Conservation (phyloP, 2,888 invertebrate species). For the Trissolcus brochymenae region DNA sequence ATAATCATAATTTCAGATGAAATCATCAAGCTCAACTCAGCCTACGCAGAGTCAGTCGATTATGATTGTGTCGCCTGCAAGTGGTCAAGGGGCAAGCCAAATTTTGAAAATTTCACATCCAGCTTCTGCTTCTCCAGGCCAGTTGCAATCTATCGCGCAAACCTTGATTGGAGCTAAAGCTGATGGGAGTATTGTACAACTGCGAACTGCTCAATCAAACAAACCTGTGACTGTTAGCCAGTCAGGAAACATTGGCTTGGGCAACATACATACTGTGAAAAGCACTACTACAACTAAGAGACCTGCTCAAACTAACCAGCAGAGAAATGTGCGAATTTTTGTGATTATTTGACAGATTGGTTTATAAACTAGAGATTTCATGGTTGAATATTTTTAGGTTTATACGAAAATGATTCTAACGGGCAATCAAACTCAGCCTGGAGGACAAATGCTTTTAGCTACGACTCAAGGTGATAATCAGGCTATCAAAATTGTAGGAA, state of each 20-base stretch:
- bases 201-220: conserved; percentile 68
- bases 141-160: conserved; percentile 73
- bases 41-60: conserved; percentile 73
- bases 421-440: conserved; percentile 71
- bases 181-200: conserved; percentile 74
- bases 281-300: conserved; percentile 69
- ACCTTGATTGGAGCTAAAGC: conserved; percentile 74
- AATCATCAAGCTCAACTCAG: conserved; percentile 66
- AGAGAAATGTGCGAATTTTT: conserved; percentile 68
- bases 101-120: conserved; percentile 75
- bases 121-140: conserved; percentile 71
- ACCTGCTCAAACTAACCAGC: conserved; percentile 76
- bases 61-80: conserved; percentile 74
- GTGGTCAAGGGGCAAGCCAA: conserved; percentile 74
- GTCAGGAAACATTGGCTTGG: conserved; percentile 68
- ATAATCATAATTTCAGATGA: conserved; percentile 62
- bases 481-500: conserved; percentile 72
- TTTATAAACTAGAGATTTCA: neutral
- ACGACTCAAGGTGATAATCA: conserved; percentile 70
- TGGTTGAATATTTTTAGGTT: conserved; percentile 60
- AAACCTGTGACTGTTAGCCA: conserved; percentile 70
- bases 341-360: neutral
- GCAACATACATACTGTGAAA: conserved; percentile 70
- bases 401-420: conserved; percentile 75
- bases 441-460: conserved; percentile 73